These are phyloP conservation scores for Gobionotothen gibberifrons DNA, from an alignment of 2,797 vertebrate genomes.

Conservation along the genomic window DNA sequence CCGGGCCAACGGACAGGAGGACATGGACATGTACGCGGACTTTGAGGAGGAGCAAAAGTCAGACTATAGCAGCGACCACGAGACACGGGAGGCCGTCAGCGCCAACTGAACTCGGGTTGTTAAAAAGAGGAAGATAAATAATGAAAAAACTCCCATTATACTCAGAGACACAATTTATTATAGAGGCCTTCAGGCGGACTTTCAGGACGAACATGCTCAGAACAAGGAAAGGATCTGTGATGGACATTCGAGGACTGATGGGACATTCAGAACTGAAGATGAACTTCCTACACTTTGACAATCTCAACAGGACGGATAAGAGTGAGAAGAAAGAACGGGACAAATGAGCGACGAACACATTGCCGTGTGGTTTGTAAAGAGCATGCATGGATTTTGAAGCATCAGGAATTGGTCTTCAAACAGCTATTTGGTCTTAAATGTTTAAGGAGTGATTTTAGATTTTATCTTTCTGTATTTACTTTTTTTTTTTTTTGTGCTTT, in stretches of 20 bases:
- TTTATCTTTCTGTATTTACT: slow-evolving; percentile 81
- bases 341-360: slow-evolving; percentile 57
- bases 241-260: slow-evolving; percentile 71
- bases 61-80: slow-evolving; percentile 98
- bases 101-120: slow-evolving; percentile 91
- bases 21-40: slow-evolving; percentile 98
- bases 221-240: slow-evolving; percentile 18
- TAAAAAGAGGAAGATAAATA: slow-evolving; percentile 37
- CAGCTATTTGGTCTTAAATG: slow-evolving; percentile 98
- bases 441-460: slow-evolving; percentile 90
- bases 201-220: slow-evolving; percentile 56
- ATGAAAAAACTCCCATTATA: slow-evolving; percentile 48
- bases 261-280: slow-evolving; percentile 43
- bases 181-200: slow-evolving; percentile 57
- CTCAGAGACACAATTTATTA: slow-evolving; percentile 67
- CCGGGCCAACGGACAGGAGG: slow-evolving; percentile 92
- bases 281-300: slow-evolving; percentile 64
- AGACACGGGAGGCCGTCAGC: slow-evolving; percentile 92
- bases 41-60: slow-evolving; percentile 98
- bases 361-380: slow-evolving; percentile 79
- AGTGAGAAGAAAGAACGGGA: slow-evolving; percentile 27
- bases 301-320: slow-evolving; percentile 59
- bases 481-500: slow-evolving; percentile 77
- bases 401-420: slow-evolving; percentile 87
- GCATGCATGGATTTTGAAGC: slow-evolving; percentile 95